Evolutionary conservation across 2,888 invertebrate species (phyloP).

Genomic region (Perithous albicinctus): DNA sequence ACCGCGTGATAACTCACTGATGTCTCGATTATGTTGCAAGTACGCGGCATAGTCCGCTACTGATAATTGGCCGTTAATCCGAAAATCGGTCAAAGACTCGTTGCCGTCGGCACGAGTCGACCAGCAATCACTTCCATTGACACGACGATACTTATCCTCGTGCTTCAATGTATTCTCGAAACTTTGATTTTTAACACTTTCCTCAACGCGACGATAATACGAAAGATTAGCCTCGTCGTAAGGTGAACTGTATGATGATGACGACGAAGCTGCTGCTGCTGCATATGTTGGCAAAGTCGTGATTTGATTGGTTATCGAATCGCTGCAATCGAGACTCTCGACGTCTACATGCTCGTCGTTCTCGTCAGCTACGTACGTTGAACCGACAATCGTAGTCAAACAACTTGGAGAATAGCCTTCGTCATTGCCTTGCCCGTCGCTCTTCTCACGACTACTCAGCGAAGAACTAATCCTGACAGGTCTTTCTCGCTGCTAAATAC

Average conservation of each 20-base stretch:
- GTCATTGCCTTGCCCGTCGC: slow-evolving; percentile 71
- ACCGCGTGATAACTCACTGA: slow-evolving; percentile 16
- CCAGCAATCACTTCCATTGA: neutral
- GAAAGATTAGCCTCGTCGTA: slow-evolving; percentile 44
- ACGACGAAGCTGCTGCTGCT: neutral
- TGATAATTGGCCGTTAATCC: neutral
- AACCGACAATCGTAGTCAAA: slow-evolving; percentile 50
- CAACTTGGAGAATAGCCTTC: slow-evolving; percentile 51
- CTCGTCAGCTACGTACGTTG: slow-evolving; percentile 28
- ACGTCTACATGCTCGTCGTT: slow-evolving; percentile 68
- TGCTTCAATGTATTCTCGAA: slow-evolving; percentile 29
- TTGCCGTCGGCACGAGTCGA: neutral
- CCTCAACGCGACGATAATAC: slow-evolving; percentile 51
- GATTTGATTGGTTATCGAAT: slow-evolving; percentile 15
- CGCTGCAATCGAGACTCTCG: slow-evolving; percentile 62
- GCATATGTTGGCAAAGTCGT: slow-evolving; percentile 4
- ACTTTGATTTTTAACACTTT: slow-evolving; percentile 49
- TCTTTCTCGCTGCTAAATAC: slow-evolving; percentile 29
- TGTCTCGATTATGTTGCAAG: neutral
- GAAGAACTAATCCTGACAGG: slow-evolving; percentile 69
- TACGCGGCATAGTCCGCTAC: slow-evolving; percentile 58
- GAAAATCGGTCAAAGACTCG: neutral
- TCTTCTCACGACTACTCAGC: slow-evolving; percentile 52
- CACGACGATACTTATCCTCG: neutral
- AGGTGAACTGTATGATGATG: neutral